Percentiles rank a stretch among this genome's conserved stretches.
Conservation (phyloP, 2,113 vertebrate genomes). For the Petrocephalus zakoni region DNA sequence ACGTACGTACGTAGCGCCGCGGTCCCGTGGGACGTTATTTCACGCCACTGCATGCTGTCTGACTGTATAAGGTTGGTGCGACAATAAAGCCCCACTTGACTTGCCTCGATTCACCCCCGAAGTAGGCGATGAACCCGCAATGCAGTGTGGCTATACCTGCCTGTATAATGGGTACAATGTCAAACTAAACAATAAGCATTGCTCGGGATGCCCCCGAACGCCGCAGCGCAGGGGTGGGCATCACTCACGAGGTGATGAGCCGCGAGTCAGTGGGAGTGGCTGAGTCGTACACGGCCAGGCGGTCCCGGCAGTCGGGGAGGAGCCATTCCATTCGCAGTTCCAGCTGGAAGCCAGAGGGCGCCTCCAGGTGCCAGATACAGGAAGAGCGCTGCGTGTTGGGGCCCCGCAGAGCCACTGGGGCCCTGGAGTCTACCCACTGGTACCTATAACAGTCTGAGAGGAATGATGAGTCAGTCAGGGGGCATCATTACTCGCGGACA, state of each 20-base stretch:
- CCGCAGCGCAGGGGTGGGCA: too few species aligned
- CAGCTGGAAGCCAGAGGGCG: slow-evolving; percentile 66
- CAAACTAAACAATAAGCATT: too few species aligned
- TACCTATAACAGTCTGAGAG: slow-evolving; percentile 79
- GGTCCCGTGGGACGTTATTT: neutral
- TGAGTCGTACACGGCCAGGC: slow-evolving; percentile 73
- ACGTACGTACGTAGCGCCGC: neutral
- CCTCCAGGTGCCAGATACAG: slow-evolving; percentile 84
- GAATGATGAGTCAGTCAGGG: neutral
- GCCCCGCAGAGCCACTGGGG: slow-evolving; percentile 59
- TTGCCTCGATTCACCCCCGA: neutral
- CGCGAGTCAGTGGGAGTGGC: slow-evolving; percentile 62
- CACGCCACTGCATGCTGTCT: neutral
- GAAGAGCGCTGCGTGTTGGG: slow-evolving; percentile 70
- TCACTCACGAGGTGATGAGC: slow-evolving; percentile 86
- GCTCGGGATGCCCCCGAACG: neutral
- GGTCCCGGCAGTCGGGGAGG: slow-evolving; percentile 75
- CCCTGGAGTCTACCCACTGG: slow-evolving; percentile 58
- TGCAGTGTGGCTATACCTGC: neutral
- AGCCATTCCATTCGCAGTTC: slow-evolving; percentile 80
- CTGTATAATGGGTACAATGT: neutral
- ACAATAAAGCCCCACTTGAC: neutral
- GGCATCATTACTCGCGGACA: neutral
- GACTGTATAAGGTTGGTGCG: neutral
- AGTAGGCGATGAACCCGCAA: neutral